Evolutionary conservation across 2,113 vertebrate genomes (phyloP).

Genomic region (Struthio camelus): DNA sequence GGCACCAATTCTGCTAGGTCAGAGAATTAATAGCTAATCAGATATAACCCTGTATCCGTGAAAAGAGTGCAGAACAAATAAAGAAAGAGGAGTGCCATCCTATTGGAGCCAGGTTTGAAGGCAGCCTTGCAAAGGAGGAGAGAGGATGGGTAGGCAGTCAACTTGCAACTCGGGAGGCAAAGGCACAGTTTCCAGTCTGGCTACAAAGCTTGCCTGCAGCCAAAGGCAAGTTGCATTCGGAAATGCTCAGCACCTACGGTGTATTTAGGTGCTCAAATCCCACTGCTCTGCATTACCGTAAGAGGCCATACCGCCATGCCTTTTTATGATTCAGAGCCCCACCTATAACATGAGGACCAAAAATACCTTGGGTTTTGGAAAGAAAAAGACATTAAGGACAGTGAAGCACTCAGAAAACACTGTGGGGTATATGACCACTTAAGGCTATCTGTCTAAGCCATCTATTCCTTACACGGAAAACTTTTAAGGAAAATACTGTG

Average conservation of each 20-base stretch:
- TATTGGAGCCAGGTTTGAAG: not conserved
- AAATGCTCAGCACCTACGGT: fast-evolving
- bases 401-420: not conserved
- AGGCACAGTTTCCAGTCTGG: not conserved
- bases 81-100: not conserved
- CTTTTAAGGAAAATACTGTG: not conserved
- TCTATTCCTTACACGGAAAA: not conserved
- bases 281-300: fast-evolving
- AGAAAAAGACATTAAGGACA: not conserved
- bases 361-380: not conserved
- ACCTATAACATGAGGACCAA: not conserved
- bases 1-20: not conserved
- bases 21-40: constrained; percentile 30
- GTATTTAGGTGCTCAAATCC: not conserved
- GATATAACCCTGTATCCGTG: not conserved
- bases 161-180: not conserved
- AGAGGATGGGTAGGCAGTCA: not conserved
- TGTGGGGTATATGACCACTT: not conserved
- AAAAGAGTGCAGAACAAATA: not conserved
- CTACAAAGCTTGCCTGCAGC: fast-evolving
- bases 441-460: not conserved
- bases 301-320: not conserved
- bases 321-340: not conserved
- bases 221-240: not conserved
- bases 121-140: not conserved